Base-by-base conservation (phyloP, 1,140 invertebrate species). In the Amphibalanus amphitrite region DNA sequence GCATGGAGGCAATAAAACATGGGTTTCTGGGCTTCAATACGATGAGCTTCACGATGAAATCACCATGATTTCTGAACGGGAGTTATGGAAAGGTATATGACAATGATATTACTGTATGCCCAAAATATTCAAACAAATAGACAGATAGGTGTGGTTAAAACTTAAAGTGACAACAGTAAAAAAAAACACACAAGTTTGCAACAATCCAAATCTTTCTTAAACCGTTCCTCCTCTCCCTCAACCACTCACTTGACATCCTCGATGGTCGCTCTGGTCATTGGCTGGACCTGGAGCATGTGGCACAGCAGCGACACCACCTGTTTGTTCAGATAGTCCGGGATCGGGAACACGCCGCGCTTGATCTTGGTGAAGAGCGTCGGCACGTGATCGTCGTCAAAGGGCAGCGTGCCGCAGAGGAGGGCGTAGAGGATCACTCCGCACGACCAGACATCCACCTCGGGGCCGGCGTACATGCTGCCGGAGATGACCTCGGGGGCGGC, bases 401-500 rank as follows among this genome's bases (percentile, higher is more conserved):
- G 97, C 67, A 99, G 81, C 25, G 96, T 98, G 74, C 97, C 97
- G 84, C 96, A 99, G 0, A 99, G 84, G 64, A 99, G 81, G 17
- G 97, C 97, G 82, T 99, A 99, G 0, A 99, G 82, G 78, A 99
- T 99, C 23, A 99, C 95, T 69, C 97, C 97, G 82, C 96, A 98
- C 15, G 95, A 98, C 97, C 97, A 99, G 73, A 99, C 95, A 81
- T 99, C 97, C 28, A 95, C 92, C 82, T 95, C 93, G 29, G 93
- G 91, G 23, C 89, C 97, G 69, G 97, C 97, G 85, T 99, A 99
- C 26, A 99, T 81, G 85, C 99, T 99, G 71, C 97, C 97, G 70
- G 95, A 97, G 77, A 99, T 99, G 71, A 97, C 95, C 86, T 99
- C 97, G 8, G 97, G 97, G 10, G 97, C 97, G 70, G 97, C 97